Evolutionary conservation across 2,797 vertebrate genomes (phyloP).

Genomic region (Euphonia xanthogaster): DNA sequence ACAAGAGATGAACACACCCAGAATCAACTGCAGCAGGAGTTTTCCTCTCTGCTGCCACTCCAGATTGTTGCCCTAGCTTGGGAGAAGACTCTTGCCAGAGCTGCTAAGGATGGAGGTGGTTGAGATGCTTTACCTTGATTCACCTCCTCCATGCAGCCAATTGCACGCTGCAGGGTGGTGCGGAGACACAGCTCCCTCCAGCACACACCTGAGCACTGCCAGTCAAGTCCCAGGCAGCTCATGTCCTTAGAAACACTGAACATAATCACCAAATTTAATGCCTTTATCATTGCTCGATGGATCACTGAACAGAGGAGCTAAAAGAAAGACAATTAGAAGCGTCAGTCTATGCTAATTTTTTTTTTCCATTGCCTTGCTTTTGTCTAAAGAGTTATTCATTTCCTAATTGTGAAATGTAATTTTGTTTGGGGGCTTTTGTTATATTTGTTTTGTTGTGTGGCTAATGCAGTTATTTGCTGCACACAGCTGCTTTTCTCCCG

Average conservation of each 20-base stretch:
- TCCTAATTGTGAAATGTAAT: constrained; percentile 71
- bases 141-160: not conserved
- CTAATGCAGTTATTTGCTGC: constrained; percentile 46
- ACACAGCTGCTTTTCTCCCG: not conserved
- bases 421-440: constrained; percentile 61
- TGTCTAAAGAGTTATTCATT: constrained; percentile 67
- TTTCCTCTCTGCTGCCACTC: not conserved
- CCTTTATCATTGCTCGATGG: constrained; percentile 71
- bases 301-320: constrained; percentile 68
- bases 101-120: not conserved
- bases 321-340: constrained; percentile 70
- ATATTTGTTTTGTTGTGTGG: constrained; percentile 32
- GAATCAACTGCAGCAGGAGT: not conserved
- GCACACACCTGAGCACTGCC: constrained; percentile 53
- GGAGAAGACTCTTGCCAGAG: not conserved
- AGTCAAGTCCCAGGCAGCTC: constrained; percentile 55
- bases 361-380: constrained; percentile 53
- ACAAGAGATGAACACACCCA: not conserved
- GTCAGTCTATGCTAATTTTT: constrained; percentile 22
- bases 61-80: not conserved
- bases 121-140: not conserved
- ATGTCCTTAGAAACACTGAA: constrained; percentile 65
- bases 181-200: not conserved
- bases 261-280: constrained; percentile 75
- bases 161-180: not conserved